These are phyloP conservation scores for Andricus curvator DNA, from an alignment of 2,888 invertebrate genomes.

Conservation along the genomic window DNA sequence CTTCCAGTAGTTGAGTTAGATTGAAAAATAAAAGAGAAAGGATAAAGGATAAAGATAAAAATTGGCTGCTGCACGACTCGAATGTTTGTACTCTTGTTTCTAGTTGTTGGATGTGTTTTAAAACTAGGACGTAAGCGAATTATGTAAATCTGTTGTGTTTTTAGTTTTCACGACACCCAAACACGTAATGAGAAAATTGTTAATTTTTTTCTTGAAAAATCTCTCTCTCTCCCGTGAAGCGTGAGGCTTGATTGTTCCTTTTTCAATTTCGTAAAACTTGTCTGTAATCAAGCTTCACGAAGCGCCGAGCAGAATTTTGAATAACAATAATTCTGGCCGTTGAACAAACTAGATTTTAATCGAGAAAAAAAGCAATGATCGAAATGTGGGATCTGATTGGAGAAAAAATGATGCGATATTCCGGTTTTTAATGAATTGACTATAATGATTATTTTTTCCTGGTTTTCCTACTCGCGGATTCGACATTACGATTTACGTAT, in stretches of 20 bases:
- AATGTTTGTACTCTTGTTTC: constrained; percentile 63
- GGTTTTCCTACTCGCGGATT: background rate
- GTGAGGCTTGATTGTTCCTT: background rate
- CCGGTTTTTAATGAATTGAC: background rate
- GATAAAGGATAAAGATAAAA: background rate
- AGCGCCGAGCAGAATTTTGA: background rate
- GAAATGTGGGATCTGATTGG: constrained; percentile 17
- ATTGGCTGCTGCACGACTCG: constrained; percentile 62
- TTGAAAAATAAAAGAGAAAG: background rate
- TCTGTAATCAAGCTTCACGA: background rate
- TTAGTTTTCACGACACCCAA: constrained; percentile 46
- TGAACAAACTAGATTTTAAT: constrained; percentile 41
- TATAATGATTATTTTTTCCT: background rate
- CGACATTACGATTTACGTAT: background rate
- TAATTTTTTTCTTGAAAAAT: constrained; percentile 19
- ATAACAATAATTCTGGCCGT: constrained; percentile 1
- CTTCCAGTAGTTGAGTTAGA: constrained; percentile 28
- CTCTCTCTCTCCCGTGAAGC: background rate
- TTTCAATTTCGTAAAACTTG: background rate
- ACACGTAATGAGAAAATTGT: background rate
- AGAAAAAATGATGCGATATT: constrained; percentile 20
- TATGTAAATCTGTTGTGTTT: constrained; percentile 65
- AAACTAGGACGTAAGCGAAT: constrained; percentile 59
- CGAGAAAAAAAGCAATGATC: background rate
- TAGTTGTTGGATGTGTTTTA: constrained; percentile 68